A percentile compares a stretch with the other conserved stretches of the same genome.
phyloP scores from a whole-genome alignment of 2,113 vertebrate species.

The Sisor rabdophorus region DNA sequence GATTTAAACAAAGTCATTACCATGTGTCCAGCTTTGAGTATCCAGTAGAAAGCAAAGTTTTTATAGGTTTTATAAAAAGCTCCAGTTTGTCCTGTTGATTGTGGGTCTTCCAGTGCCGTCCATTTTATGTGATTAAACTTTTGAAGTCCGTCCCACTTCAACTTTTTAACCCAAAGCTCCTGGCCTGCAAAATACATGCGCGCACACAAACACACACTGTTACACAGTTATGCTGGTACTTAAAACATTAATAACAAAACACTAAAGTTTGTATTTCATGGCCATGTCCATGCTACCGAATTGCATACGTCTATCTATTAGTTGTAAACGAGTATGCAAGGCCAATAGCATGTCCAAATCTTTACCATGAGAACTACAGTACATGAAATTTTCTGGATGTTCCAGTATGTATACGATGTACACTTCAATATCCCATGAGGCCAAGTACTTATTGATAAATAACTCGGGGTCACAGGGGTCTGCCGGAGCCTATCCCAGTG shows the following conservation, averaged over 20 bases:
- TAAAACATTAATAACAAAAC: neutral
- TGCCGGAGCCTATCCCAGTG: no score
- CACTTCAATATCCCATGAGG: no score
- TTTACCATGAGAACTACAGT: no score
- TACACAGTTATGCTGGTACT: neutral
- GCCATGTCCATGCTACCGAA: no score
- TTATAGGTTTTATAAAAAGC: constrained; percentile 84
- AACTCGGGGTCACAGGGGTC: no score
- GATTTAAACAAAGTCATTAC: constrained; percentile 60
- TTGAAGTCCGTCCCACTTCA: constrained; percentile 78
- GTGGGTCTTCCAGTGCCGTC: constrained; percentile 75
- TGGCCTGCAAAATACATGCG: constrained; percentile 71
- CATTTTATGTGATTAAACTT: constrained; percentile 77
- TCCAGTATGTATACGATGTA: no score
- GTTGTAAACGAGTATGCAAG: no score
- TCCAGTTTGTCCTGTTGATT: constrained; percentile 68
- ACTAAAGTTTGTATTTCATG: neutral
- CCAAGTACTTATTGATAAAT: no score
- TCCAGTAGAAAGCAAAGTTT: constrained; percentile 94
- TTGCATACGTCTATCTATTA: no score
- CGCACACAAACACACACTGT: neutral
- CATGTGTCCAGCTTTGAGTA: constrained; percentile 96
- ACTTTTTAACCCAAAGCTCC: constrained; percentile 84
- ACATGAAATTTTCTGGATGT: no score
- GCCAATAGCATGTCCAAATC: no score